A percentile compares a stretch with the other conserved stretches of the same genome.
Conservation (phyloP, 2,797 vertebrate genomes). For the Emys orbicularis region DNA sequence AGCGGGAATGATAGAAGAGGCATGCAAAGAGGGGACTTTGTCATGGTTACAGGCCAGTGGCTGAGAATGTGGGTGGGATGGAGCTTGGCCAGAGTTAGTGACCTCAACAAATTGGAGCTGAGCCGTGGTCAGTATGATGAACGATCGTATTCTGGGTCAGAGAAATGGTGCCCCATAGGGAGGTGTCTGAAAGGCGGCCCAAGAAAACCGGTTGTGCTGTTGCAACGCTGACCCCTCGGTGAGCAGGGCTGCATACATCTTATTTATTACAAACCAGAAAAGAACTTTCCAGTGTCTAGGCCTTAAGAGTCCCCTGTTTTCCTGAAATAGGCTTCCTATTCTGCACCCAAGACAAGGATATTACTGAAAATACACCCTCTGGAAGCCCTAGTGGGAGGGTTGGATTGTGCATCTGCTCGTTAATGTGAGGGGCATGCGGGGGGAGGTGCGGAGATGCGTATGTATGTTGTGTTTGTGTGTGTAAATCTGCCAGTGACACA, state of each 20-base stretch:
- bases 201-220: slow-evolving; percentile 41
- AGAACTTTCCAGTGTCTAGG: slow-evolving; percentile 50
- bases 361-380: neutral
- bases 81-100: slow-evolving; percentile 78
- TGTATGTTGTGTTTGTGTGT: neutral
- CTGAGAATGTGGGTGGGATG: slow-evolving; percentile 82
- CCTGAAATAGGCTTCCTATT: slow-evolving; percentile 11
- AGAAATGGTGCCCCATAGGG: slow-evolving; percentile 68
- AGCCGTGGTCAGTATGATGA: slow-evolving; percentile 83
- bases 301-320: neutral
- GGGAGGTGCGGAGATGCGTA: neutral
- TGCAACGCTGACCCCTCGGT: slow-evolving; percentile 72
- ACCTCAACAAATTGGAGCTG: slow-evolving; percentile 83
- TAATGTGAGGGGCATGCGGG: rapidly evolving
- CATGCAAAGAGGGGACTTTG: slow-evolving; percentile 78
- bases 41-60: slow-evolving; percentile 82
- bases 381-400: neutral
- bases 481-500: neutral
- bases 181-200: slow-evolving; percentile 58
- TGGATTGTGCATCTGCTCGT: neutral
- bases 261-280: slow-evolving; percentile 64
- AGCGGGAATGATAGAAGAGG: slow-evolving; percentile 80
- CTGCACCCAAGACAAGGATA: neutral
- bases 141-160: slow-evolving; percentile 81
- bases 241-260: slow-evolving; percentile 71